phyloP scores from a whole-genome alignment of 2,888 invertebrate genomes.

The Mamestra brassicae region DNA sequence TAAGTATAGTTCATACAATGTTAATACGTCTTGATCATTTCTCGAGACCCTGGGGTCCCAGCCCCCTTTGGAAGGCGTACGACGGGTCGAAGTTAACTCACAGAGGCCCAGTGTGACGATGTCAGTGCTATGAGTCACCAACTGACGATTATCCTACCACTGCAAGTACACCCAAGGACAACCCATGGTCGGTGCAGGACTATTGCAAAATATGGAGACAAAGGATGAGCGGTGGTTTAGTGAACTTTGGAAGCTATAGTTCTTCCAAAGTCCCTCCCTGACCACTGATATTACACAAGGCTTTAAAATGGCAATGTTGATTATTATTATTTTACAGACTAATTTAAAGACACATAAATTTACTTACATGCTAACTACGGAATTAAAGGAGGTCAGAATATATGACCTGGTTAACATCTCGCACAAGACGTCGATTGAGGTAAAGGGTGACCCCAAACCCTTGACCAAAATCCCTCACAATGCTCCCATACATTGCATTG shows the following conservation, averaged over 20 bases:
- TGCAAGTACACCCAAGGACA: background rate
- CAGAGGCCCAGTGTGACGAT: too few relatives aligned
- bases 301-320: background rate
- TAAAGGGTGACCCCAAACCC: slow-evolving; percentile 18
- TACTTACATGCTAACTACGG: slow-evolving; percentile 49
- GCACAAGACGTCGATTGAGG: slow-evolving; percentile 56
- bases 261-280: too few relatives aligned
- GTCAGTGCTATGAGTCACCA: background rate
- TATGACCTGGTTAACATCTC: slow-evolving; percentile 51
- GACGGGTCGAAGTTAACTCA: too few relatives aligned
- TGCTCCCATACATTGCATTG: background rate
- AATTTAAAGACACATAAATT: slow-evolving; percentile 2
- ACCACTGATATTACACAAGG: too few relatives aligned
- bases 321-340: background rate
- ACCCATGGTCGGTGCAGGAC: too few relatives aligned
- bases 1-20: slow-evolving; percentile 67
- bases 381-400: slow-evolving; percentile 38
- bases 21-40: background rate
- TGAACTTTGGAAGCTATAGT: too few relatives aligned
- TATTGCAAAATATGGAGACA: background rate
- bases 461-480: background rate
- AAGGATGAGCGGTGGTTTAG: too few relatives aligned
- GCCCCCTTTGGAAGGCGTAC: too few relatives aligned
- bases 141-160: background rate
- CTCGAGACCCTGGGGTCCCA: too few relatives aligned